Percentiles rank a stretch among this genome's conserved stretches.
Conservation (phyloP, 2,888 invertebrate species). For the Aproaerema taeniolella region DNA sequence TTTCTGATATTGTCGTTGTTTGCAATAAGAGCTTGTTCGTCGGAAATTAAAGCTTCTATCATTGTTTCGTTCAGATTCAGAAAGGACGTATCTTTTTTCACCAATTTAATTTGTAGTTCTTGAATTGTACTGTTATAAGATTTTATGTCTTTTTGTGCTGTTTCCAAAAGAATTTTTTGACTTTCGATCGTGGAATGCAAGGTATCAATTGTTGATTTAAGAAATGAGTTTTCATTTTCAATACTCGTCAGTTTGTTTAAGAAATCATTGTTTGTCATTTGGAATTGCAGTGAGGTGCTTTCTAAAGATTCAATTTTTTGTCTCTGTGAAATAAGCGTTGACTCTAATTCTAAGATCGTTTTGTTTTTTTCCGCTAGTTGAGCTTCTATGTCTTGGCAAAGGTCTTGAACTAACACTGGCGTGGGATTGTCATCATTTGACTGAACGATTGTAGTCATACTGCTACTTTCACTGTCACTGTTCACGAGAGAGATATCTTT, state of each 20-base stretch:
- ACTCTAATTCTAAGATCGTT: conserved; percentile 43
- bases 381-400: conserved; percentile 34
- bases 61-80: conserved; percentile 34
- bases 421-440: conserved; percentile 21
- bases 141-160: conserved; percentile 41
- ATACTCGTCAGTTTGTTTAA: conserved; percentile 36
- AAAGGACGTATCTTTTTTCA: conserved; percentile 28
- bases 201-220: conserved; percentile 44
- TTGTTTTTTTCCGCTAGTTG: conserved; percentile 40
- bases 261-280: conserved; percentile 33
- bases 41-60: conserved; percentile 47
- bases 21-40: conserved; percentile 52
- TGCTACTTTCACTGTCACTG: conserved; percentile 49
- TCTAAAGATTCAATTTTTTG: conserved; percentile 43
- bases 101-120: conserved; percentile 48
- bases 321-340: conserved; percentile 37
- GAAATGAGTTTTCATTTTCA: conserved; percentile 44
- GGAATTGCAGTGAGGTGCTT: conserved; percentile 38
- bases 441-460: conserved; percentile 10
- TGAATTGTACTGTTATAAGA: conserved; percentile 48
- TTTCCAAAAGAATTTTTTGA: conserved; percentile 41
- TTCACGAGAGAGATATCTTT: conserved; percentile 52
- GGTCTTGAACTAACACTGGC: conserved; percentile 25
- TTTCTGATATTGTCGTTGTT: conserved; percentile 63
- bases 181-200: conserved; percentile 45